Conservation (phyloP, 2,113 vertebrate species). For the Ursus arctos region DNA sequence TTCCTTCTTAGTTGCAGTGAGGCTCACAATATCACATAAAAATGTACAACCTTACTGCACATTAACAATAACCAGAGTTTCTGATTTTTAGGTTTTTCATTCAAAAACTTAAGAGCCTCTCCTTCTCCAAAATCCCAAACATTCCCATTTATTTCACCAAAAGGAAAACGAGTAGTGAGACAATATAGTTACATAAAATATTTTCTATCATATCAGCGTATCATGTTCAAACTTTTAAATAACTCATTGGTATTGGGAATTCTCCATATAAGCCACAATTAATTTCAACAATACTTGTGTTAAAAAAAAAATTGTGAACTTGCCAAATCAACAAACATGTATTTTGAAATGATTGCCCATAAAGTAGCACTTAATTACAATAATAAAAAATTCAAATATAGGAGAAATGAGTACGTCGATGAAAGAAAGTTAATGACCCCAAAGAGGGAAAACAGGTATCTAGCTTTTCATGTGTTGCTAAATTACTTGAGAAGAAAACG, state of each 20-base stretch:
- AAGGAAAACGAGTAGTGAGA: background rate
- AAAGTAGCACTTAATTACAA: conserved; percentile 57
- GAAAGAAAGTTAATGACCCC: conserved; percentile 35
- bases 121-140: background rate
- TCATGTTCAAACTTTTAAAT: background rate
- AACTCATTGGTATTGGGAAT: background rate
- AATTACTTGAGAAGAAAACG: conserved; percentile 45
- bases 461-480: conserved; percentile 13
- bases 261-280: conserved; percentile 14
- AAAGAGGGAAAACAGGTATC: background rate
- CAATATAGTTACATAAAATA: background rate
- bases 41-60: background rate
- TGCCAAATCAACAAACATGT: conserved; percentile 55
- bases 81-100: background rate
- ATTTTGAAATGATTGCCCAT: conserved; percentile 55
- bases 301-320: background rate
- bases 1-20: background rate
- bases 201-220: background rate
- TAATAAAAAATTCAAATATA: conserved; percentile 54
- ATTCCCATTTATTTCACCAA: background rate
- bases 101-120: background rate
- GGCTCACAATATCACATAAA: background rate
- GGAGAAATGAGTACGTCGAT: conserved; percentile 35
- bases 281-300: conserved; percentile 44
- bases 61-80: background rate